Evolutionary conservation across 2,113 vertebrate genomes (phyloP).

Genomic region (Sigmodon hispidus): DNA sequence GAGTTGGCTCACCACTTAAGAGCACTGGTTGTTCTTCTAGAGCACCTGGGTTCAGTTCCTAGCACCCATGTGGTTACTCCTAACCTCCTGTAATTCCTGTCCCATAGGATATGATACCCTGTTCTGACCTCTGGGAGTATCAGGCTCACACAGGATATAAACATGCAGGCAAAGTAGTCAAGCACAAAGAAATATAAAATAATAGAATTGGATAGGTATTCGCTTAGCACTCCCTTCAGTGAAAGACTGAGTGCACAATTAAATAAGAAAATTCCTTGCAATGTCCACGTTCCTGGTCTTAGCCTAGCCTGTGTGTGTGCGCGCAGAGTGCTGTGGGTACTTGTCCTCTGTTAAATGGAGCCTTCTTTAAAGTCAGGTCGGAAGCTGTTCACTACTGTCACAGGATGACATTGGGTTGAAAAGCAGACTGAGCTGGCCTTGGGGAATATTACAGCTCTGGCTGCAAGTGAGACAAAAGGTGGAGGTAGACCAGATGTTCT

Average conservation of each 20-base stretch:
- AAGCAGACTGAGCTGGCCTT: not conserved
- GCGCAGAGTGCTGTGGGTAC: not conserved
- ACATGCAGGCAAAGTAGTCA: not conserved
- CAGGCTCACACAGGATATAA: not conserved
- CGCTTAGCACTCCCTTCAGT: slow-evolving; percentile 50
- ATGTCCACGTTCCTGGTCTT: slow-evolving; percentile 32
- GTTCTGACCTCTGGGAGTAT: not conserved
- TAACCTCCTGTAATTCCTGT: not conserved
- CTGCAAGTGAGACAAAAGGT: slow-evolving; percentile 46
- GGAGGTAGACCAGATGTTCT: slow-evolving; percentile 39
- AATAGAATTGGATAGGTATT: slow-evolving; percentile 51
- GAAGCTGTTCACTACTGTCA: slow-evolving; percentile 29
- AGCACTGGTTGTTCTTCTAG: not conserved
- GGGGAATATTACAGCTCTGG: slow-evolving; percentile 22
- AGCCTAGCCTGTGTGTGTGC: slow-evolving; percentile 1
- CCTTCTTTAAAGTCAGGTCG: slow-evolving; percentile 38
- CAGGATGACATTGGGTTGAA: not conserved
- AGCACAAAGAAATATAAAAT: not conserved
- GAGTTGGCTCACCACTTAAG: not conserved
- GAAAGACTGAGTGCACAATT: slow-evolving; percentile 59
- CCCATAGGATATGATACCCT: not conserved
- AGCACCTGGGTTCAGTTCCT: not conserved
- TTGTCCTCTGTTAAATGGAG: not conserved
- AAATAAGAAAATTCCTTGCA: slow-evolving; percentile 62
- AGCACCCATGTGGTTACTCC: not conserved